phyloP scores from a whole-genome alignment of 2,797 vertebrate genomes.

The Sebastiscus tertius region DNA sequence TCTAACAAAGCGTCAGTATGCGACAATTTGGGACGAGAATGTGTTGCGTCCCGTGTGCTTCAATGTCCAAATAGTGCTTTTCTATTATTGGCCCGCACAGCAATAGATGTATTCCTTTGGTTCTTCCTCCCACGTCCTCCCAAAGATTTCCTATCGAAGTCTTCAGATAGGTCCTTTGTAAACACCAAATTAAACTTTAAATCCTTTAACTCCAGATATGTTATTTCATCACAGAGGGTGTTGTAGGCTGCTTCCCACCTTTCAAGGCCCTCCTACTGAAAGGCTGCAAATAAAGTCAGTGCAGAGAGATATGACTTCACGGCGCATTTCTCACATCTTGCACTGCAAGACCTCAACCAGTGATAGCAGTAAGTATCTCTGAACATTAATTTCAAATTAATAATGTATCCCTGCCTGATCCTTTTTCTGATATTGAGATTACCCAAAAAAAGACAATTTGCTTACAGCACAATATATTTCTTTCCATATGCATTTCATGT shows the following conservation, averaged over 20 bases:
- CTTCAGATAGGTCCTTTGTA: constrained; percentile 27
- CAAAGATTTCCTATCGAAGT: not conserved
- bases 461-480: constrained; percentile 42
- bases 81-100: not conserved
- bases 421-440: constrained; percentile 32
- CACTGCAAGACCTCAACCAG: constrained; percentile 2
- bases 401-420: constrained; percentile 19
- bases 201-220: constrained; percentile 24
- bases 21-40: too few relatives aligned
- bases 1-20: too few relatives aligned
- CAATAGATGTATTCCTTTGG: not conserved
- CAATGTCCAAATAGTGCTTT: not conserved
- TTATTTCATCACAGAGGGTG: constrained; percentile 30
- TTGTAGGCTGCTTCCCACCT: constrained; percentile 14
- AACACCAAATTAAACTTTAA: constrained; percentile 24
- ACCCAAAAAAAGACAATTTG: constrained; percentile 33
- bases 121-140: not conserved
- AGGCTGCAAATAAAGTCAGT: constrained; percentile 46
- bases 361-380: constrained; percentile 14
- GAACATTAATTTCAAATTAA: constrained; percentile 33
- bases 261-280: constrained; percentile 22
- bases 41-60: not conserved
- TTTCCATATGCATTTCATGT: constrained; percentile 60
- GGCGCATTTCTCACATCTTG: constrained; percentile 15
- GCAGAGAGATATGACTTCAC: constrained; percentile 23